Conservation (phyloP, 2,888 invertebrate species). For the Stramonita haemastoma region DNA sequence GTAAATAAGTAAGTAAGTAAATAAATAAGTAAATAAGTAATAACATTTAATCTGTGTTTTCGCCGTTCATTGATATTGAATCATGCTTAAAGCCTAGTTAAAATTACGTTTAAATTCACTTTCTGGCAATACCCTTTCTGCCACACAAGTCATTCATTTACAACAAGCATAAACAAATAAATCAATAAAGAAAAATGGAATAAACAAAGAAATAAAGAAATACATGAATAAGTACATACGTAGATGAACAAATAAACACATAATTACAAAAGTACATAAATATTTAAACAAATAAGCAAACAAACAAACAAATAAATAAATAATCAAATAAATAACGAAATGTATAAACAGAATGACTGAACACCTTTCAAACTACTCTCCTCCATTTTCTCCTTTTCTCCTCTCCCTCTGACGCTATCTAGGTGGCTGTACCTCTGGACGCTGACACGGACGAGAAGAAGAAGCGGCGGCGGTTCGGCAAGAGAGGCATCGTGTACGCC, state of each 20-base stretch:
- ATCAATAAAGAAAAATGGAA: neutral
- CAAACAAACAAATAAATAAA: neutral
- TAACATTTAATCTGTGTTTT: too few relatives aligned
- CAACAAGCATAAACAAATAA: neutral
- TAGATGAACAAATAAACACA: neutral
- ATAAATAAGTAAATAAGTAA: too few relatives aligned
- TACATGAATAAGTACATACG: neutral
- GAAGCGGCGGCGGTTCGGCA: conserved; percentile 44
- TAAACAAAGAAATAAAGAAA: neutral
- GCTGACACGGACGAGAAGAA: conserved; percentile 29
- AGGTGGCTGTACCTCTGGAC: conserved; percentile 47
- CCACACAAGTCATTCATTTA: neutral
- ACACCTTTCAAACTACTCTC: too few relatives aligned
- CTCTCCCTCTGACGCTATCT: too few relatives aligned
- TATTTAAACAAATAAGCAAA: neutral
- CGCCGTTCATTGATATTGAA: too few relatives aligned
- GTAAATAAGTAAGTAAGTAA: too few relatives aligned
- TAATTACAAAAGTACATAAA: neutral
- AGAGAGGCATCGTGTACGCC: conserved; percentile 60
- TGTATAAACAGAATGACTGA: too few relatives aligned
- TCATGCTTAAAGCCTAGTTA: too few relatives aligned
- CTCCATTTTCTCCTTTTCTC: too few relatives aligned
- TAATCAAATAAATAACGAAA: neutral
- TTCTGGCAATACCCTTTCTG: too few relatives aligned
- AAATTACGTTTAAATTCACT: too few relatives aligned